Evolutionary conservation across 1,140 invertebrate species (phyloP).

Genomic region (Zaprionus nigranus): DNA sequence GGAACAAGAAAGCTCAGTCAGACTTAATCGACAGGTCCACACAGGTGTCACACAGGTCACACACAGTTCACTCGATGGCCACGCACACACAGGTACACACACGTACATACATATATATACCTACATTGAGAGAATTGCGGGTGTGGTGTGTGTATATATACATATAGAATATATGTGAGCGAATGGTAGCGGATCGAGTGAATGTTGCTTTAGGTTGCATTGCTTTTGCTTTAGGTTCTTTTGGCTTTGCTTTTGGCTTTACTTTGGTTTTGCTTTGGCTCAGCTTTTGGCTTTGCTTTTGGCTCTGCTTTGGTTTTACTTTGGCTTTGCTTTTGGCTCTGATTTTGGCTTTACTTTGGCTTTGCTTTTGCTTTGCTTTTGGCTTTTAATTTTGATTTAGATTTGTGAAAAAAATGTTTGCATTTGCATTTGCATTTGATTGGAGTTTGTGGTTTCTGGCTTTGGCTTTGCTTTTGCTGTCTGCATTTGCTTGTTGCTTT

Average conservation of each 20-base stretch:
- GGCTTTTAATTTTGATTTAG: not conserved
- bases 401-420: not conserved
- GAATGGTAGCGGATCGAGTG: constrained; percentile 1
- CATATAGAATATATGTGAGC: constrained; percentile 1
- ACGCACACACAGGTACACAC: not conserved
- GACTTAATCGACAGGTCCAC: not conserved
- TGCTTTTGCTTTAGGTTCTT: not conserved
- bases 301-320: not conserved
- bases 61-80: not conserved
- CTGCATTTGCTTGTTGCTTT: not conserved
- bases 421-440: not conserved
- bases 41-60: no score
- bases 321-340: not conserved
- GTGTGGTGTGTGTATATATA: not conserved
- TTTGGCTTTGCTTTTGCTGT: not conserved
- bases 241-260: not conserved
- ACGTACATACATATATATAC: not conserved
- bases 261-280: not conserved
- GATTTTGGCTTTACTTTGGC: not conserved
- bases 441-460: not conserved
- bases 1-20: constrained; percentile 1
- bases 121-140: not conserved
- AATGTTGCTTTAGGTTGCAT: not conserved
- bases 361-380: not conserved
- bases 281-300: not conserved